Conservation (phyloP, 2,797 vertebrate genomes). For the Botia kubotai region DNA sequence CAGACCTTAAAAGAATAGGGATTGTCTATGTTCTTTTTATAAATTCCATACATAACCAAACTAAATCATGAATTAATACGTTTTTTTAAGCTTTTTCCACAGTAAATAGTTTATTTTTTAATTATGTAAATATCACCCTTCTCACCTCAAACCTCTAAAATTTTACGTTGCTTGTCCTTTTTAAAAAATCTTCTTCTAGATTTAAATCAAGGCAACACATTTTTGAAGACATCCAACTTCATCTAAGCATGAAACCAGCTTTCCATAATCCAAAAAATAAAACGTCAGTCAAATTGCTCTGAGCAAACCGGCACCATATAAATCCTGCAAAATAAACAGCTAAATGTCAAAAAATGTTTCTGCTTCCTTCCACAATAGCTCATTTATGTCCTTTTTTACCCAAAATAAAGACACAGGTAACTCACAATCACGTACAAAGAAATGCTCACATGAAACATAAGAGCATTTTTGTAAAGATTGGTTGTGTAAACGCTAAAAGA, state of each 20-base stretch:
- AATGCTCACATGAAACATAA: neutral
- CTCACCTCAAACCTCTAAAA: neutral
- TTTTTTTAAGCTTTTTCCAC: neutral
- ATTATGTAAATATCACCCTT: neutral
- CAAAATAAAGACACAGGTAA: neutral
- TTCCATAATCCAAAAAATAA: constrained; percentile 8
- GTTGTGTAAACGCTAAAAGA: neutral
- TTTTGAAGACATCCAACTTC: neutral
- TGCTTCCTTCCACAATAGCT: neutral
- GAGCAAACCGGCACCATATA: constrained; percentile 12
- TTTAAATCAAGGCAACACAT: constrained; percentile 2
- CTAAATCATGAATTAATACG: neutral
- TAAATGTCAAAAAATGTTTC: neutral
- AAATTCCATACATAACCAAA: neutral
- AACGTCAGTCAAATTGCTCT: constrained; percentile 30
- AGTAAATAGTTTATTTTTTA: neutral
- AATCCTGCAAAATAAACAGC: constrained; percentile 16
- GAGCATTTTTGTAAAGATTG: neutral
- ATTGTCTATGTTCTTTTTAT: neutral
- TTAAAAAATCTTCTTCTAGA: constrained; percentile 11
- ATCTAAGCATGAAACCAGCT: constrained; percentile 36
- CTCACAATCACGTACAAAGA: neutral
- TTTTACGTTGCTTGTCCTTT: neutral
- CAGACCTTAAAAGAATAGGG: neutral
- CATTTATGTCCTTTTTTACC: neutral